Conservation (phyloP, 2,113 vertebrate species). For the Phycodurus eques region DNA sequence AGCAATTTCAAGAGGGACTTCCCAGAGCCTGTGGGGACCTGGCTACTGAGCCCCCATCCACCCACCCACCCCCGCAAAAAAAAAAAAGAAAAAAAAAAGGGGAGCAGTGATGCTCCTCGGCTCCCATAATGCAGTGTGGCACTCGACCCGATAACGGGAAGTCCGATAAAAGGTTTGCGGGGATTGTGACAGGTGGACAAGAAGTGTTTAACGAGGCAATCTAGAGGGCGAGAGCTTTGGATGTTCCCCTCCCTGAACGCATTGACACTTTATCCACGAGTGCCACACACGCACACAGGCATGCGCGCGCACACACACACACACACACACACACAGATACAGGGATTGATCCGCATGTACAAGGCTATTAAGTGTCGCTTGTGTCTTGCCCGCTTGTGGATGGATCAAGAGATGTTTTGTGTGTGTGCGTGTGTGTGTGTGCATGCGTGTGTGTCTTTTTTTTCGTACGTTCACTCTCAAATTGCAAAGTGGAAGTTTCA, state of each 20-base stretch:
- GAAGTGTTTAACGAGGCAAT: conserved; percentile 60
- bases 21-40: too few relatives aligned
- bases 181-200: conserved; percentile 60
- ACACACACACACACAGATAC: conserved; percentile 5
- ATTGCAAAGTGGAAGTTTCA: neutral
- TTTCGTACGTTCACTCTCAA: neutral
- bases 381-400: conserved; percentile 30
- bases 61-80: too few relatives aligned
- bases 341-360: conserved; percentile 30
- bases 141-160: conserved; percentile 39
- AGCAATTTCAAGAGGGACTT: neutral
- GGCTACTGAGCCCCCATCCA: neutral
- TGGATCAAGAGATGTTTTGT: conserved; percentile 29
- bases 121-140: conserved; percentile 34
- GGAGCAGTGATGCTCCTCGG: too few relatives aligned
- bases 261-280: conserved; percentile 41
- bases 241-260: conserved; percentile 36
- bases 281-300: conserved; percentile 12
- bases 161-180: conserved; percentile 47
- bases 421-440: neutral
- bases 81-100: too few relatives aligned
- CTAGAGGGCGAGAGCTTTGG: conserved; percentile 40
- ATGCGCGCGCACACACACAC: conserved; percentile 1
- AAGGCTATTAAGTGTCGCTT: conserved; percentile 46
- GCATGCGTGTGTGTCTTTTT: neutral